Base-by-base conservation (phyloP, 2,797 vertebrate species). In the Gastrophryne carolinensis region DNA sequence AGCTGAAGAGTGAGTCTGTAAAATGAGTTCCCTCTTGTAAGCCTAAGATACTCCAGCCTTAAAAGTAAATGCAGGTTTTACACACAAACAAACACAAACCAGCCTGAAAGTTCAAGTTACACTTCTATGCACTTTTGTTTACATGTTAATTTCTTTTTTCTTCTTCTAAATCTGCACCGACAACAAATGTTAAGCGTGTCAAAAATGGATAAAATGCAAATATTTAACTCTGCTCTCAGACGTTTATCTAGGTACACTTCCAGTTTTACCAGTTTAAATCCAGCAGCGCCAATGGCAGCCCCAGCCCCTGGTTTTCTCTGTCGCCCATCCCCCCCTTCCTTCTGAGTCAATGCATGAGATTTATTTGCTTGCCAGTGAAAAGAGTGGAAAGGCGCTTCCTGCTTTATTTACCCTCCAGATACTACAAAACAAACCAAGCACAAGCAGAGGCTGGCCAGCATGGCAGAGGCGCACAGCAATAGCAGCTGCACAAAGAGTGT, bases 381-480 rank as follows among this genome's bases (percentile, higher is more conserved):
- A 54, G 49, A 26, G 54, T 30, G 57, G 47, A 62, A 58, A 66
- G 39, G 67, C 26, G 39, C 17, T 64, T 72, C 62, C 66, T 60
- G 67, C 52, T 19, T 39, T 77, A 77, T 77, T 77, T 77, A 57
- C 66, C 56, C 50, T 26, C 17, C n/a, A 63, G 67, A 52, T 71
- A 77, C 74, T 77, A 77, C 74, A 70, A 77, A 77, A 77, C 53
- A 77, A 77, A 77, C 71, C 70, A 10, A 75, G 35, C 27, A 32
- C n/a, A 49, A 11, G 29, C 44, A 23, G 60, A 50, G 12, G 17
- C 15, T 10, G 60, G 75, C 52, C 67, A 71, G 75, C 67, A 64
- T 77, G 74, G 74, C 49, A 77, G 66, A 24, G 39, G 65, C 30
- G 47, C 57, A 76, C 49, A 41, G 50, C 50, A 23, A 32, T 35